Conservation (phyloP, 2,113 vertebrate genomes). For the Elanus axillaris region DNA sequence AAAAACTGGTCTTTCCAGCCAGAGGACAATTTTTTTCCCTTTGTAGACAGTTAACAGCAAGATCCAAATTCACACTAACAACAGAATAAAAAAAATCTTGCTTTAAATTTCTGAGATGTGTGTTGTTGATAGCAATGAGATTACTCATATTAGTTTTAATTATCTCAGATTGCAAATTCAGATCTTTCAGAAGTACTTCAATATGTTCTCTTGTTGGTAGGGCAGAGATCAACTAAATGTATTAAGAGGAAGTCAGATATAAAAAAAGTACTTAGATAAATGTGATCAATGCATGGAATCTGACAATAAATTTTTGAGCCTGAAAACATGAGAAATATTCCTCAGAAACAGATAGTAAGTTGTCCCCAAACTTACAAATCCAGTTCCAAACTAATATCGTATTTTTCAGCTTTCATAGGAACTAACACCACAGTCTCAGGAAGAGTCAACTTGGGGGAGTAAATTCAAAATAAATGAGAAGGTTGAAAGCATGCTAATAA, state of each 20-base stretch:
- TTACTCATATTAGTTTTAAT: background rate
- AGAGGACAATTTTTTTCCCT: background rate
- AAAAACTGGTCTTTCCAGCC: background rate
- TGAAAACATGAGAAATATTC: background rate
- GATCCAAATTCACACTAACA: background rate
- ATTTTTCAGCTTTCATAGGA: background rate
- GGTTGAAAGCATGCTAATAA: background rate
- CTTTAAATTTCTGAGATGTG: background rate
- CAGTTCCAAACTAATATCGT: rapidly evolving
- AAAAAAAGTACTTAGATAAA: background rate
- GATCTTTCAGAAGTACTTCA: background rate
- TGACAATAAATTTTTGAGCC: background rate
- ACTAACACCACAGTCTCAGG: rapidly evolving
- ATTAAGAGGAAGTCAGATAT: background rate
- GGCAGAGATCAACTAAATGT: background rate
- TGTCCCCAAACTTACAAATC: background rate
- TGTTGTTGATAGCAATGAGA: background rate
- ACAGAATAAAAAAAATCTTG: background rate
- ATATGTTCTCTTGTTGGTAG: background rate
- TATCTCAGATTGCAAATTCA: background rate
- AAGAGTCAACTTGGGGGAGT: background rate
- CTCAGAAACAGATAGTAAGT: background rate
- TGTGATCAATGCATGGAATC: rapidly evolving
- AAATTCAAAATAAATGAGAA: background rate
- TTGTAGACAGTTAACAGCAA: background rate